Evolutionary conservation across 64 coral and sea anemone species (phyloP).

Genomic region (Orbicella faveolata): DNA sequence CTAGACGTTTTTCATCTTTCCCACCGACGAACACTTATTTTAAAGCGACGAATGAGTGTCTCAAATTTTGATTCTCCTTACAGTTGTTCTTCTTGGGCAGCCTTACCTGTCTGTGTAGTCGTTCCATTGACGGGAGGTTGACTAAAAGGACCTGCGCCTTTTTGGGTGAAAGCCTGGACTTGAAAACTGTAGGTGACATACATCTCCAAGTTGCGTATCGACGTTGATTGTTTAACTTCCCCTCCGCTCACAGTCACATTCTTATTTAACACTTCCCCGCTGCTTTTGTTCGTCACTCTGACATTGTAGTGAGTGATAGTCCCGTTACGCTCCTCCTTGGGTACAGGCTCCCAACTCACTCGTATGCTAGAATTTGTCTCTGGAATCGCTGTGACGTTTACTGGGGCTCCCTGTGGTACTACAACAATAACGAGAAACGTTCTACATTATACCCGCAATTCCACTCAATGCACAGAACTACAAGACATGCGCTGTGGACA

Average conservation of each 20-base stretch:
- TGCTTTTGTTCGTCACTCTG: neutral
- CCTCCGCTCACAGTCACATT: neutral
- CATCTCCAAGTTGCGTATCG: neutral
- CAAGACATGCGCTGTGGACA: no score
- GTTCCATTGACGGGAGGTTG: neutral
- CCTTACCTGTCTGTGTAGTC: constrained; percentile 13
- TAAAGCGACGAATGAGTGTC: no score
- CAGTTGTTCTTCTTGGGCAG: no score
- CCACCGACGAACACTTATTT: no score
- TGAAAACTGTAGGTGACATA: constrained; percentile 8
- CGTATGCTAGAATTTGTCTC: neutral
- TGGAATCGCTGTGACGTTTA: neutral
- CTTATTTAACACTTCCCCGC: neutral
- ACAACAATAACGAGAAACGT: neutral
- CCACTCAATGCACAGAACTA: no score
- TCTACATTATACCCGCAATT: no score
- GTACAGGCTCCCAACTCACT: neutral
- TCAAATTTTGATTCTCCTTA: no score
- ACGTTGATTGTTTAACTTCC: no score
- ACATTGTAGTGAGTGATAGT: neutral
- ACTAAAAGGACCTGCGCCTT: neutral
- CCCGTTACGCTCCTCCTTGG: neutral
- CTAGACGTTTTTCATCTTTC: no score
- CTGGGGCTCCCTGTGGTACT: neutral
- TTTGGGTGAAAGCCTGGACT: neutral